Evolutionary conservation across 2,113 vertebrate species (phyloP).

Genomic region (Tretioscincus oriximinensis): DNA sequence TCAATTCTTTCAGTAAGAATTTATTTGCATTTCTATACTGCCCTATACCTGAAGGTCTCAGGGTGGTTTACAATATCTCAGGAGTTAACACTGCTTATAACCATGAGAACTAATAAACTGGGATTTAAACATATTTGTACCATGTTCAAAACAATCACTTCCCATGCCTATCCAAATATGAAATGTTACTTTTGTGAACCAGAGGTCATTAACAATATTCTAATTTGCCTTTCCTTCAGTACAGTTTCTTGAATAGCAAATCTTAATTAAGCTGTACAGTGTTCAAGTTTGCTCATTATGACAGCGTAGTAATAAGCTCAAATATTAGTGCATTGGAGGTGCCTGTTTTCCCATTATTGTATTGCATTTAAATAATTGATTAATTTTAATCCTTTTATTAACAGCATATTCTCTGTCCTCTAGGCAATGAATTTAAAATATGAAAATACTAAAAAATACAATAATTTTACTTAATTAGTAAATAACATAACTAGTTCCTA

Average conservation of each 20-base stretch:
- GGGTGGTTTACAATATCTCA: no score
- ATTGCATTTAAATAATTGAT: neutral
- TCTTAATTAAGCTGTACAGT: conserved; percentile 29
- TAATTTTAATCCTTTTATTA: neutral
- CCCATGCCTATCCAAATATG: neutral
- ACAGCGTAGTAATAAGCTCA: conserved; percentile 27
- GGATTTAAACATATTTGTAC: conserved; percentile 5
- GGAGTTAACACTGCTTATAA: neutral
- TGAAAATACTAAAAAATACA: neutral
- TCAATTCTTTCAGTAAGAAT: neutral
- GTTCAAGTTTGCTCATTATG: conserved; percentile 11
- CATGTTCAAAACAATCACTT: conserved; percentile 15
- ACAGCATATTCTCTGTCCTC: neutral
- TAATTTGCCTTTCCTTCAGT: conserved; percentile 25
- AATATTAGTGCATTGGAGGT: neutral
- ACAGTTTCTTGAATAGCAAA: conserved; percentile 15
- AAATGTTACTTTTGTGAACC: conserved; percentile 11
- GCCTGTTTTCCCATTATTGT: conserved; percentile 4
- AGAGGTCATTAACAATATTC: conserved; percentile 8
- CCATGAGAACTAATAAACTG: neutral
- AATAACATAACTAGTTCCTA: no score
- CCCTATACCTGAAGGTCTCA: no score
- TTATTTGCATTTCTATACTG: no score
- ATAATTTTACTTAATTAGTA: neutral
- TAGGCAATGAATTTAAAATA: neutral